A percentile compares a stretch with the other conserved stretches of the same genome.
These are phyloP conservation scores for Madoqua kirkii DNA, from an alignment of 2,113 vertebrate species.

Conservation along the genomic window DNA sequence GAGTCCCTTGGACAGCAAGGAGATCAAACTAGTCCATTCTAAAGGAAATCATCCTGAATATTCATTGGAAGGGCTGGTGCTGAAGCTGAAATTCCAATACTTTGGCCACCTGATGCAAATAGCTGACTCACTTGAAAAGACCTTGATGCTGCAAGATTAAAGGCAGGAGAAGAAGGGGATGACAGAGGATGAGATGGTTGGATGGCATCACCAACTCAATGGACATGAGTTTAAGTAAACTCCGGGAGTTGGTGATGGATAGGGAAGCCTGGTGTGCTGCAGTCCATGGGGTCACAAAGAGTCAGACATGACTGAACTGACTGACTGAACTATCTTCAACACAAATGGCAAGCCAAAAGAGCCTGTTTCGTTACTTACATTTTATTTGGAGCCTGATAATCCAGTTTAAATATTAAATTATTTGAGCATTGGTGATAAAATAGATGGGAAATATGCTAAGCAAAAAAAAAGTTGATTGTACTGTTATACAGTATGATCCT, in stretches of 20 bases:
- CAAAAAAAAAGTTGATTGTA: background rate
- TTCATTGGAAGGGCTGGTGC: background rate
- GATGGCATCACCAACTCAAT: background rate
- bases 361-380: background rate
- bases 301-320: background rate
- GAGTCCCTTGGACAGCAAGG: background rate
- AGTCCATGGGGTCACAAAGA: background rate
- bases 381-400: background rate
- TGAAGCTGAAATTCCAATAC: background rate
- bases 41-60: background rate
- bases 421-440: slow-evolving; percentile 4
- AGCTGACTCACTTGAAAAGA: background rate
- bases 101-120: background rate
- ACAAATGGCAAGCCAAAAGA: background rate
- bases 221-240: background rate
- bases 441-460: background rate
- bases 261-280: background rate
- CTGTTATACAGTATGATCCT: background rate
- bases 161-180: background rate
- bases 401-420: slow-evolving; percentile 48
- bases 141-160: background rate
- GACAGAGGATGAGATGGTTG: background rate
- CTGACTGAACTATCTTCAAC: background rate
- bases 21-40: background rate
- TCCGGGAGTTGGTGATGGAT: background rate